phyloP scores from a whole-genome alignment of 2,113 vertebrate genomes.

The Gambusia holbrooki region DNA sequence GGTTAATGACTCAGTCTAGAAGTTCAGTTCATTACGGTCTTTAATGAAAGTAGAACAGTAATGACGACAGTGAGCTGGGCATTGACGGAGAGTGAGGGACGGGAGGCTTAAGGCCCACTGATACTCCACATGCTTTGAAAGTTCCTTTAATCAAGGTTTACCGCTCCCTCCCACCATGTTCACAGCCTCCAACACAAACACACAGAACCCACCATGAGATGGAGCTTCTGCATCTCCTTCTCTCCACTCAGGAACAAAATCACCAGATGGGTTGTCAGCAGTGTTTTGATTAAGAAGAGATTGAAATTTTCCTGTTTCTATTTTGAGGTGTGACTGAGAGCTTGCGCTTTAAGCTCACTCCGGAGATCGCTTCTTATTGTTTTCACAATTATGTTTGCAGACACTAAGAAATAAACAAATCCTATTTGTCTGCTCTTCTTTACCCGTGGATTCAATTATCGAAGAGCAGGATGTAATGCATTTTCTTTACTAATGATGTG shows the following conservation, averaged over 20 bases:
- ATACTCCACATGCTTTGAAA: slow-evolving; percentile 58
- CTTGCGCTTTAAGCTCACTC: slow-evolving; percentile 11
- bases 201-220: slow-evolving; percentile 21
- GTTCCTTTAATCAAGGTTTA: slow-evolving; percentile 68
- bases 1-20: slow-evolving; percentile 45
- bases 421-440: background rate
- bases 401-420: too few relatives aligned
- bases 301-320: slow-evolving; percentile 53
- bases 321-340: slow-evolving; percentile 28
- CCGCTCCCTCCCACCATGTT: background rate
- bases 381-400: background rate
- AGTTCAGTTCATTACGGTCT: slow-evolving; percentile 59
- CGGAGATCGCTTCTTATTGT: background rate
- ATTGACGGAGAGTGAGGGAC: slow-evolving; percentile 49
- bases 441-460: background rate
- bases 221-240: slow-evolving; percentile 35
- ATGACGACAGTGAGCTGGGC: slow-evolving; percentile 29
- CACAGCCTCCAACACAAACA: slow-evolving; percentile 13
- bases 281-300: slow-evolving; percentile 65
- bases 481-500: background rate
- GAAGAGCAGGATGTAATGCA: background rate
- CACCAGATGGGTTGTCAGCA: slow-evolving; percentile 63
- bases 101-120: slow-evolving; percentile 54
- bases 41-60: slow-evolving; percentile 66
- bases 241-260: slow-evolving; percentile 22